phyloP scores from a whole-genome alignment of 2,797 vertebrate genomes.

The Thunnus albacares region DNA sequence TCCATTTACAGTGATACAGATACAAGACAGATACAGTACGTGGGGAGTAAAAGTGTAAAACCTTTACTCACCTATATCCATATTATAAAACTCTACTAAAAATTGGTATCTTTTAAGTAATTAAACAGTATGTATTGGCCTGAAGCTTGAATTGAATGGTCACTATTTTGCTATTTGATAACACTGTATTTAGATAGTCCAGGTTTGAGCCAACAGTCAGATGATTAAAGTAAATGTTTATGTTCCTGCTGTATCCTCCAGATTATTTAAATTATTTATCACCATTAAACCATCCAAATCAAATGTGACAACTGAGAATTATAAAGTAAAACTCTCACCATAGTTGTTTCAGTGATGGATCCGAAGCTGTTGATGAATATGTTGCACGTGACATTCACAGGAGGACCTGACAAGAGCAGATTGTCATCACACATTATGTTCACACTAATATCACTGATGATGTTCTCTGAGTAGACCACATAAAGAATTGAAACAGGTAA shows the following conservation, averaged over 20 bases:
- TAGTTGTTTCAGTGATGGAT: slow-evolving; percentile 96
- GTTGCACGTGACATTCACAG: slow-evolving; percentile 96
- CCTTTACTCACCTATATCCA: neutral
- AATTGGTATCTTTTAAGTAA: neutral
- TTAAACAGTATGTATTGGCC: neutral
- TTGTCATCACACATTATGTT: slow-evolving; percentile 34
- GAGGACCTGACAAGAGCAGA: slow-evolving; percentile 87
- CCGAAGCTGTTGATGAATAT: slow-evolving; percentile 98
- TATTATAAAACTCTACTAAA: neutral
- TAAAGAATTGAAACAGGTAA: slow-evolving; percentile 20
- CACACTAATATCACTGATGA: slow-evolving; percentile 27
- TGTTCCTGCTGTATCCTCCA: no score
- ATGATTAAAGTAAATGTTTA: neutral
- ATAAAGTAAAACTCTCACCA: slow-evolving; percentile 86
- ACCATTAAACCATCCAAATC: neutral
- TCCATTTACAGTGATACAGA: neutral
- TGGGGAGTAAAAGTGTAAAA: neutral
- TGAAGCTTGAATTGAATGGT: neutral
- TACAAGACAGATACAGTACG: neutral
- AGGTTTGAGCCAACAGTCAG: neutral
- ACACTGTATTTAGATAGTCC: neutral
- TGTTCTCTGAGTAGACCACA: slow-evolving; percentile 24
- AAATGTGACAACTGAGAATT: neutral
- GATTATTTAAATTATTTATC: neutral
- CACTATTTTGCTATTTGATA: neutral